phyloP scores from a whole-genome alignment of 2,113 vertebrate genomes.

The Thamnophis sirtalis region DNA sequence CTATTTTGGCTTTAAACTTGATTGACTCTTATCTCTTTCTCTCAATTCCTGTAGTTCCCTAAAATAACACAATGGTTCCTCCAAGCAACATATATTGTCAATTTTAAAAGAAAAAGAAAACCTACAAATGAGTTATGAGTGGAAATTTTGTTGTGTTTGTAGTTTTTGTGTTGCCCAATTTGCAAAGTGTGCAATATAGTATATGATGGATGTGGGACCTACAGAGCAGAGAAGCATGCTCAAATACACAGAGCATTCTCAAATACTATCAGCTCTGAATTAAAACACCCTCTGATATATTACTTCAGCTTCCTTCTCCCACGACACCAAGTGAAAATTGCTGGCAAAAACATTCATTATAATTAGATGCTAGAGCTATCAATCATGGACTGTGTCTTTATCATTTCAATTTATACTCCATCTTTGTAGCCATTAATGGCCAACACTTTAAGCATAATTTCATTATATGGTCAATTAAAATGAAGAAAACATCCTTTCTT shows the following conservation, averaged over 20 bases:
- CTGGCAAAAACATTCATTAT: not conserved
- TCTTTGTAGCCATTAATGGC: not conserved
- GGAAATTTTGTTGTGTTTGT: not conserved
- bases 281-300: not conserved
- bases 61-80: not conserved
- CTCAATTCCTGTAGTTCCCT: not conserved
- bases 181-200: not conserved
- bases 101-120: not conserved
- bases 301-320: not conserved
- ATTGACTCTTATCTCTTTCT: not conserved
- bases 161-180: not conserved
- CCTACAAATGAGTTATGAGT: not conserved
- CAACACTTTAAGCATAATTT: not conserved
- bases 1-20: not conserved
- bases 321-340: not conserved
- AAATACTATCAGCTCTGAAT: not conserved
- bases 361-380: not conserved
- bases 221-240: not conserved
- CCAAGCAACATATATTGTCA: not conserved
- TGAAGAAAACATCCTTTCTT: not conserved
- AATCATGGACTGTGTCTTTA: not conserved
- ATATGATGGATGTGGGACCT: not conserved
- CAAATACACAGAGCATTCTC: not conserved
- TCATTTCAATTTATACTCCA: not conserved
- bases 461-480: not conserved